Evolutionary conservation across 2,888 invertebrate genomes (phyloP), one percentile per base, ranked within the genome.

Genomic region (Tipula helvola): DNA sequence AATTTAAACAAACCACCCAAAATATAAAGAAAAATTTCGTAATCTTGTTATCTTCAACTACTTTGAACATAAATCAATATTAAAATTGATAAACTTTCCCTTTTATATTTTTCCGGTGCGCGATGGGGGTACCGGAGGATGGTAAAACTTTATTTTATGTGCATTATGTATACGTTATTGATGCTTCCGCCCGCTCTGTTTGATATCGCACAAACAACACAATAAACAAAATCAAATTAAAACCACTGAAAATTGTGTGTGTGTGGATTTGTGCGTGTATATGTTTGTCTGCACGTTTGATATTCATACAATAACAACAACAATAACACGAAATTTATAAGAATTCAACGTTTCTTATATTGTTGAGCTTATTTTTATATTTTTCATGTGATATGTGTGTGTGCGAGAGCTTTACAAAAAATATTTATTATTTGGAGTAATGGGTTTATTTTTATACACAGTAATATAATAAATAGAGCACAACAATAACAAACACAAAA

Each of bases 21-120:
- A 18, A 18, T 18, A 71, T 3, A 71, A 71, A 18, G 28, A 28
- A 71, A 28, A 71, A 71, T 28, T 71, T 71, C 71, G 28, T 71
- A 71, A 71, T 71, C 71, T 71, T 71, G 28, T 71, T 71, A 71
- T 71, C 71, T 71, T 71, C 71, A 71, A 71, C 71, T 71, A 71
- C 71, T 71, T 71, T 71, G 71, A 71, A 71, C 71, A 71, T 71
- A 71, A 71, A 71, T 71, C 71, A 71, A 71, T 71, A 71, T 71
- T 71, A 71, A 71, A 28, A 71, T 71, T 71, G 71, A 71, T 71
- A 71, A 71, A 71, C 71, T 71, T 71, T 71, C 71, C 71, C 71
- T 28, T 71, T 71, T 28, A 28, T 71, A 71, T 71, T 10, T 18
- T 16, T 28, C 28, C 71, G 28, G 71, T 16, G 52, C 5, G 5